Evolutionary conservation across 2,797 vertebrate genomes (phyloP).

Genomic region (Ateles fusciceps): DNA sequence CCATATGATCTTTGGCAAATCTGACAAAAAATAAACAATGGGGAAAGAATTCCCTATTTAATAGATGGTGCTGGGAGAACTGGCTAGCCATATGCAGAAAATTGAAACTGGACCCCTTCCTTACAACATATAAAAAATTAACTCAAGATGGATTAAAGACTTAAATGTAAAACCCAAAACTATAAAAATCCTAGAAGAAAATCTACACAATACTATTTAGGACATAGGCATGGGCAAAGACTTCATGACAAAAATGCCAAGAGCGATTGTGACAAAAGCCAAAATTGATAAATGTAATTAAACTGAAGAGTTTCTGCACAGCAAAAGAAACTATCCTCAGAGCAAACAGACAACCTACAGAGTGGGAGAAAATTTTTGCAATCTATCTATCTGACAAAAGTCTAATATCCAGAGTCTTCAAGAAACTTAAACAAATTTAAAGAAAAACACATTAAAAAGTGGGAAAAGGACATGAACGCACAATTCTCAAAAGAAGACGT

Average conservation of each 20-base stretch:
- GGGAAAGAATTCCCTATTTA: not conserved
- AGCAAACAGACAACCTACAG: not conserved
- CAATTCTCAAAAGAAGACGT: not conserved
- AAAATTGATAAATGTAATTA: not conserved
- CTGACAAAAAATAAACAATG: not conserved
- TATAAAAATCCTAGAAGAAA: not conserved
- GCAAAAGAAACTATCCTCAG: not conserved
- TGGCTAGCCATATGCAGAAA: not conserved
- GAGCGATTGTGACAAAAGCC: not conserved
- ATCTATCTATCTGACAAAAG: not conserved
- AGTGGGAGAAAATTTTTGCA: not conserved
- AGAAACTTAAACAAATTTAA: not conserved
- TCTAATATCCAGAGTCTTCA: not conserved
- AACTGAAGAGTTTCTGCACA: not conserved
- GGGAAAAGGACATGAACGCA: not conserved
- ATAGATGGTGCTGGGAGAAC: not conserved
- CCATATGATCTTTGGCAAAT: not conserved
- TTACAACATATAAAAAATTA: not conserved
- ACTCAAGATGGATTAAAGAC: not conserved
- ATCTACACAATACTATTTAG: not conserved
- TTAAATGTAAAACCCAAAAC: not conserved
- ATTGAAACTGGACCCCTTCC: not conserved
- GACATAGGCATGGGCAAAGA: not conserved
- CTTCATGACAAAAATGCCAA: not conserved
- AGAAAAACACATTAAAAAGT: not conserved